phyloP scores from a whole-genome alignment of 2,888 invertebrate species.

The Tipula confusa region DNA sequence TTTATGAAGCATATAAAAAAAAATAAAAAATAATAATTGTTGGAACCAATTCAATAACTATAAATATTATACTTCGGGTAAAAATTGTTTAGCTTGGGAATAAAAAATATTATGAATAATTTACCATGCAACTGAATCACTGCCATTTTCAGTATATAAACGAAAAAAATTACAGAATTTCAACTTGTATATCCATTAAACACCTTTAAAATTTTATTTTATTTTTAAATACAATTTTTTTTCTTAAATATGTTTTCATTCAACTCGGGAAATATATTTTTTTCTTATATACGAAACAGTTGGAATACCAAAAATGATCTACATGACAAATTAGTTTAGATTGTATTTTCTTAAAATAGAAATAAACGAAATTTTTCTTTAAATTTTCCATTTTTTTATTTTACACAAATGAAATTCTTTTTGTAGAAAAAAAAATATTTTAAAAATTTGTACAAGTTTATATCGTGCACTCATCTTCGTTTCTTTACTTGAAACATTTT shows the following conservation, averaged over 20 bases:
- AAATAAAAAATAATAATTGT: neutral
- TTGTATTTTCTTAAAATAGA: neutral
- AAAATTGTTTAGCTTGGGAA: neutral
- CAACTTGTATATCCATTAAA: neutral
- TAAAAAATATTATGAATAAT: neutral
- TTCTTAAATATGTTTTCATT: neutral
- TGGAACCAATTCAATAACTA: neutral
- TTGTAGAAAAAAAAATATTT: neutral
- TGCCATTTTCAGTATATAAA: neutral
- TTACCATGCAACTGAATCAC: neutral
- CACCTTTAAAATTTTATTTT: neutral
- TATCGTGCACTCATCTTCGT: neutral
- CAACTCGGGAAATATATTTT: neutral
- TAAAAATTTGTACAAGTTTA: neutral
- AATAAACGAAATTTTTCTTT: neutral
- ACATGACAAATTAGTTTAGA: neutral
- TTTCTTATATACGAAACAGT: neutral
- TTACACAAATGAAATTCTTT: neutral
- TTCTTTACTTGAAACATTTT: neutral
- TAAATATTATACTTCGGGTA: neutral
- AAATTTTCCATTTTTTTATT: neutral
- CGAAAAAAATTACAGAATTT: no score
- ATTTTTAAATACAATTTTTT: no score
- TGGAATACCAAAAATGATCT: neutral
- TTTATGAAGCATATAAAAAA: constrained; percentile 16